phyloP scores from a whole-genome alignment of 2,113 vertebrate genomes.

The Corythaeola cristata region DNA sequence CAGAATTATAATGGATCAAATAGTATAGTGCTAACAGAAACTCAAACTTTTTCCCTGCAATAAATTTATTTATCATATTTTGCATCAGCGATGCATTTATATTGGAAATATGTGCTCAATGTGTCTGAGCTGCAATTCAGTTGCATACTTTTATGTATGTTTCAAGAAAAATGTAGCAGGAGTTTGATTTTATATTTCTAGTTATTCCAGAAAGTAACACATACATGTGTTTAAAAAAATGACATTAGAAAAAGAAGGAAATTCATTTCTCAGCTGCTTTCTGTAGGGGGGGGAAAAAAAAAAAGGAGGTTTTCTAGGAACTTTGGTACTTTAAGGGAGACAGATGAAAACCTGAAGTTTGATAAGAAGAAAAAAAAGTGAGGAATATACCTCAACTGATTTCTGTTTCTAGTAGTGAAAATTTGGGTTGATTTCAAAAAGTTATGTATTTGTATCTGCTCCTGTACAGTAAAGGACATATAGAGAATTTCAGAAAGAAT shows the following conservation, averaged over 20 bases:
- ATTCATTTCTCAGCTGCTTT: background rate
- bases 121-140: background rate
- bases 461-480: background rate
- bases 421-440: background rate
- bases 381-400: rapidly evolving
- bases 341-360: background rate
- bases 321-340: background rate
- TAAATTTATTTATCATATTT: background rate
- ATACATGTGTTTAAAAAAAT: background rate
- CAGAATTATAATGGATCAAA: background rate
- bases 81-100: background rate
- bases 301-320: background rate
- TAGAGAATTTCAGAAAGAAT: background rate
- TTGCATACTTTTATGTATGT: background rate
- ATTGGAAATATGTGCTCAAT: background rate
- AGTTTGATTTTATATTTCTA: background rate
- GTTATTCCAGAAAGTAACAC: background rate
- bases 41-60: background rate
- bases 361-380: background rate
- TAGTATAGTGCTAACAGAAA: background rate
- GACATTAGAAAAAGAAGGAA: background rate
- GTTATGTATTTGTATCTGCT: background rate
- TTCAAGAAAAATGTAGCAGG: background rate
- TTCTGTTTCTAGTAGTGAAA: background rate
- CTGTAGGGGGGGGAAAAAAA: background rate